Evolutionary conservation across 2,888 invertebrate species (phyloP).

Genomic region (Ptychoptera albimana): DNA sequence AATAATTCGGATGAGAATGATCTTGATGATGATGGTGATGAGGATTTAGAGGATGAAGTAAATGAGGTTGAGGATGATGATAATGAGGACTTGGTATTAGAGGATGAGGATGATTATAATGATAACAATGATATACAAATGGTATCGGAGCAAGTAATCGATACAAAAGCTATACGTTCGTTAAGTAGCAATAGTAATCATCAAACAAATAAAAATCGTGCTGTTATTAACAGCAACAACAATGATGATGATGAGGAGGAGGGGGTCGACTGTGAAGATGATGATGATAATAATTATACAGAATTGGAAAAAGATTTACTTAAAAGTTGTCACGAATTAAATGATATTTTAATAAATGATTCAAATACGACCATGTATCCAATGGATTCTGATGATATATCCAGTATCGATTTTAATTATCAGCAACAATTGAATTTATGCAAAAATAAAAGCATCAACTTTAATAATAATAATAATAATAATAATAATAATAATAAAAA

Average conservation of each 20-base stretch:
- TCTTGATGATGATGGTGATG: neutral
- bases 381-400: slow-evolving; percentile 27
- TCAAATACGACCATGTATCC: slow-evolving; percentile 9
- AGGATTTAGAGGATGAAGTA: slow-evolving; percentile 5
- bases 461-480: neutral
- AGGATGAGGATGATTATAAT: neutral
- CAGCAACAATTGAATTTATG: slow-evolving; percentile 16
- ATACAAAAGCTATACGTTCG: neutral
- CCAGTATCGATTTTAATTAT: slow-evolving; percentile 26
- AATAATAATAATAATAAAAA: neutral
- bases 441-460: slow-evolving; percentile 12
- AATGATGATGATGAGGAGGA: slow-evolving; percentile 4
- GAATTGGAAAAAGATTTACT: slow-evolving; percentile 5
- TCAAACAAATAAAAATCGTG: neutral
- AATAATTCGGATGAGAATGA: no score
- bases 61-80: slow-evolving; percentile 8
- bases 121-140: neutral
- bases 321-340: slow-evolving; percentile 6
- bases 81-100: neutral
- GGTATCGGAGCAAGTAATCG: neutral
- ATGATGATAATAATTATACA: slow-evolving; percentile 14
- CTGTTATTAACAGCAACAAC: neutral
- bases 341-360: slow-evolving; percentile 3
- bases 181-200: neutral
- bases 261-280: slow-evolving; percentile 2